A percentile compares a stretch with the other conserved stretches of the same genome.
phyloP scores from a whole-genome alignment of 2,797 vertebrate genomes.

The Prunella strophiata region DNA sequence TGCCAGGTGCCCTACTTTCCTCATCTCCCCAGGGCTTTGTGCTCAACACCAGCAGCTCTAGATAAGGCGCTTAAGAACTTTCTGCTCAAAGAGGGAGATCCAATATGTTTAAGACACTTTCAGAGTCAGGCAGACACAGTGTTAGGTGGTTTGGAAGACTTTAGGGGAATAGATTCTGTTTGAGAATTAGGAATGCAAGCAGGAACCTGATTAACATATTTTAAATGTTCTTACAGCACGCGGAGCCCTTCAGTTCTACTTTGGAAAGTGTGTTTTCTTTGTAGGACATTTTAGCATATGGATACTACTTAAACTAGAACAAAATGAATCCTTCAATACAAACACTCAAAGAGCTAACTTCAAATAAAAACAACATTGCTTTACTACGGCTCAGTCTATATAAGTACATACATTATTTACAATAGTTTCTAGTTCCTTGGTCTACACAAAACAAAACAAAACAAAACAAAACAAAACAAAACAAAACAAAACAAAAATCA shows the following conservation, averaged over 20 bases:
- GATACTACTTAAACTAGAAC: conserved; percentile 14
- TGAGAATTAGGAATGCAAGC: background rate
- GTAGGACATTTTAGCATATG: conserved; percentile 2
- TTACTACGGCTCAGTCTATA: conserved; percentile 14
- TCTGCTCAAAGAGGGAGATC: conserved; percentile 14
- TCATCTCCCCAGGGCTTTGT: conserved; percentile 40
- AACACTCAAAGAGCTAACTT: background rate
- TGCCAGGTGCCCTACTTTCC: conserved; percentile 52
- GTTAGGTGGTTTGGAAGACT: background rate
- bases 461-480: background rate
- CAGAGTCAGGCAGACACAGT: background rate
- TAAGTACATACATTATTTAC: background rate
- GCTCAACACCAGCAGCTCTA: conserved; percentile 22
- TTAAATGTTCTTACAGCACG: background rate
- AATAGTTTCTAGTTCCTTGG: background rate
- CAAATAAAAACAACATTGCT: conserved; percentile 50
- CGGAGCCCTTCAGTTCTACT: background rate
- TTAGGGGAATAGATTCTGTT: background rate
- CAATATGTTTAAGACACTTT: background rate
- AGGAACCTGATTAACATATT: background rate
- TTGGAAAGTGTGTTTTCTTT: background rate
- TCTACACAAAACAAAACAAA: background rate
- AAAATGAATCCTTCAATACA: conserved; percentile 5
- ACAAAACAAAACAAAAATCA: background rate
- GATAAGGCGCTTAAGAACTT: conserved; percentile 46